phyloP scores from a whole-genome alignment of 2,888 invertebrate genomes.

The Pheosia gnoma region DNA sequence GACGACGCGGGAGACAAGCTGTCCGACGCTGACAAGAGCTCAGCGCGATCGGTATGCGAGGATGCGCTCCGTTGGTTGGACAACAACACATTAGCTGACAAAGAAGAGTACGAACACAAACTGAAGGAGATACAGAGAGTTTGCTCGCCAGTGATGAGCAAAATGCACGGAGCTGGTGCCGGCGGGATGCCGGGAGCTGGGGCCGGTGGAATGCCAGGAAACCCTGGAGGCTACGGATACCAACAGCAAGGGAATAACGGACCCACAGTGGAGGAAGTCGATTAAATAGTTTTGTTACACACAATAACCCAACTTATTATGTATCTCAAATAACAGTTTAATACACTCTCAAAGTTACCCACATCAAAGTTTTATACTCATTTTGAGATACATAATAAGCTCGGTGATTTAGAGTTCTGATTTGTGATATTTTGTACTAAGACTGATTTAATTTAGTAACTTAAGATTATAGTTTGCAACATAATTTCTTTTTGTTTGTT shows the following conservation, averaged over 20 bases:
- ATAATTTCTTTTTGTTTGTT: not conserved
- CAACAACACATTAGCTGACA: slow-evolving; percentile 85
- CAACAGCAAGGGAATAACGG: slow-evolving; percentile 41
- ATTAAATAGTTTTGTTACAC: slow-evolving; percentile 35
- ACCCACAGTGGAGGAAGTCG: slow-evolving; percentile 67
- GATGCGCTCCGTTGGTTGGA: slow-evolving; percentile 89
- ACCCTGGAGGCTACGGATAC: slow-evolving; percentile 19
- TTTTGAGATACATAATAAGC: not conserved
- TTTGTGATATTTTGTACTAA: slow-evolving; percentile 11
- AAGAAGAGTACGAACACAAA: slow-evolving; percentile 86
- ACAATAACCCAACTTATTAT: not conserved
- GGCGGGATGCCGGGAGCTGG: slow-evolving; percentile 72
- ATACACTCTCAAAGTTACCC: too few relatives aligned
- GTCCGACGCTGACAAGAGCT: slow-evolving; percentile 85
- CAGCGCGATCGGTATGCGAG: slow-evolving; percentile 78
- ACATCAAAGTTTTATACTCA: not conserved
- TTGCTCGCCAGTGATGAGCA: slow-evolving; percentile 85
- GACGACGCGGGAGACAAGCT: slow-evolving; percentile 86
- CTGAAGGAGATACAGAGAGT: slow-evolving; percentile 84
- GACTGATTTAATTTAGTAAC: slow-evolving; percentile 22
- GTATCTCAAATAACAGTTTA: not conserved
- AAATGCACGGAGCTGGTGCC: slow-evolving; percentile 83
- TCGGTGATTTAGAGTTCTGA: not conserved
- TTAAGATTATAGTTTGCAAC: not conserved
- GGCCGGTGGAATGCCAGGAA: slow-evolving; percentile 50